These are phyloP conservation scores for Archilochus colubris DNA, from an alignment of 2,113 vertebrate species.

Conservation along the genomic window DNA sequence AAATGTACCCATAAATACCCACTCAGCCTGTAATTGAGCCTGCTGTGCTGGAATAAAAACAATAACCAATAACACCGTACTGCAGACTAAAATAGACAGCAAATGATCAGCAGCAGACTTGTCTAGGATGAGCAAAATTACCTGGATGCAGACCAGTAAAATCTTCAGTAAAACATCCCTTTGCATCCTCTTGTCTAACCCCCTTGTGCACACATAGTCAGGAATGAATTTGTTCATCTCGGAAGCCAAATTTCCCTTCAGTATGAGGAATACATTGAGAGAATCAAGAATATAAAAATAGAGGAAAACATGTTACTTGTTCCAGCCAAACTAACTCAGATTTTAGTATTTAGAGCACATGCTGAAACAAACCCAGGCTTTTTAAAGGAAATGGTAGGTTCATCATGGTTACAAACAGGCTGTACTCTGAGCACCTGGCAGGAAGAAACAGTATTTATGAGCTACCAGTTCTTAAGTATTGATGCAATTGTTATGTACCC, in stretches of 20 bases:
- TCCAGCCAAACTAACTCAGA: not conserved
- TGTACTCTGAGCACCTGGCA: rapidly evolving
- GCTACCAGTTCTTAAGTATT: not conserved
- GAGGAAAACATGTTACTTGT: rapidly evolving
- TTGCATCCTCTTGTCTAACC: not conserved
- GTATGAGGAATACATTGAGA: not conserved
- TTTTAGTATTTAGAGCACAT: not conserved
- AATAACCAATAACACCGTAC: not conserved
- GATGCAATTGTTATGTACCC: not conserved
- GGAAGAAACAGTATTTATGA: not conserved
- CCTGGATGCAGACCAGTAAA: not conserved
- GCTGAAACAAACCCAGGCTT: not conserved
- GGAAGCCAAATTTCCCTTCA: not conserved
- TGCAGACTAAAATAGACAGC: not conserved
- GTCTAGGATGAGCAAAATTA: not conserved
- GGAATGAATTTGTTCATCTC: not conserved
- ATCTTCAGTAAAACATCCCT: not conserved
- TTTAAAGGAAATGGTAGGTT: not conserved
- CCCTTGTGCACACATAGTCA: not conserved
- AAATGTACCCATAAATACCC: not conserved
- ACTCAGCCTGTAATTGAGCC: no score
- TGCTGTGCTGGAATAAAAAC: no score
- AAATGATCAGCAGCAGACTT: not conserved
- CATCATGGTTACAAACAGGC: not conserved
- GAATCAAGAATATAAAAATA: not conserved